Conservation (phyloP, 2,888 invertebrate species). For the Zele albiditarsus region DNA sequence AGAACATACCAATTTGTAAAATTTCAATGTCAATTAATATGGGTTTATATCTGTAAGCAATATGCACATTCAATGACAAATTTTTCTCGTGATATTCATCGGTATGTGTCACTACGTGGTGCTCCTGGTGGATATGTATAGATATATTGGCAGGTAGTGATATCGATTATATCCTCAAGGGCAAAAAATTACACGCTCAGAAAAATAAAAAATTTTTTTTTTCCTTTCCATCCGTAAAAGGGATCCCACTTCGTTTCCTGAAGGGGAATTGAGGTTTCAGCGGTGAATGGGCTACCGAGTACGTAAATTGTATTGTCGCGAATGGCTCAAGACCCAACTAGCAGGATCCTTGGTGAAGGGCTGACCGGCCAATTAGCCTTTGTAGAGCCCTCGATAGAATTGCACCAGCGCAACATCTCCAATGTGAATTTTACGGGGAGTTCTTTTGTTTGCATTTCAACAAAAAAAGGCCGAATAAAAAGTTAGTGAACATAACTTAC, state of each 20-base stretch:
- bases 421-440: conserved; percentile 4
- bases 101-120: background rate
- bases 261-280: conserved; percentile 55
- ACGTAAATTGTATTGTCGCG: conserved; percentile 61
- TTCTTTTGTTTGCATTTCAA: background rate
- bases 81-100: background rate
- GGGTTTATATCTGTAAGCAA: background rate
- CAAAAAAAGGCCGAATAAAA: background rate
- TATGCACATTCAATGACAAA: background rate
- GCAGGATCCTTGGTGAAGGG: conserved; percentile 49
- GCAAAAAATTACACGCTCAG: background rate
- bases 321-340: conserved; percentile 48
- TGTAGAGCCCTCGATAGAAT: conserved; percentile 61
- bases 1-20: background rate
- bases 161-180: conserved; percentile 12
- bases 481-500: background rate
- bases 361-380: conserved; percentile 65
- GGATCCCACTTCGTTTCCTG: conserved; percentile 54
- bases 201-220: background rate
- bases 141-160: background rate
- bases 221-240: conserved; percentile 47
- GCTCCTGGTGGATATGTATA: background rate
- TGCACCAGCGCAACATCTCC: conserved; percentile 51
- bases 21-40: background rate
- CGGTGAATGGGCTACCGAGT: conserved; percentile 48